Evolutionary conservation across 2,888 invertebrate species (phyloP), one percentile per base, ranked within the genome.

Genomic region (Mesoligia furuncula): DNA sequence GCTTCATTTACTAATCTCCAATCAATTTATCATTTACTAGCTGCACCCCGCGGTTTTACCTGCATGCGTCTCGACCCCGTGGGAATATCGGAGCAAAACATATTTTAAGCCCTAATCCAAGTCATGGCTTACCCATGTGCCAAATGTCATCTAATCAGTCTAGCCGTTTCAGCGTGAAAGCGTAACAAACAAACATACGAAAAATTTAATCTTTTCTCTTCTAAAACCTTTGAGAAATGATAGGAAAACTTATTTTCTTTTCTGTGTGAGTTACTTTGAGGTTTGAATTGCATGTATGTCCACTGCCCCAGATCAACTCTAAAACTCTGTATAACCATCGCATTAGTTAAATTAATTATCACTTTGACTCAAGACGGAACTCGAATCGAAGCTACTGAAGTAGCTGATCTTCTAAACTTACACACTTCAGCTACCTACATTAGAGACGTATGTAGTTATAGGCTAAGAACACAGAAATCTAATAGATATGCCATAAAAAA

Each of bases 261-360:
- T 54, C 11, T 42, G 1, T 42, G 31, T 24, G 17, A 24, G 17
- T 20, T 36, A 51, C 39, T 31, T 42, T 13, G 45, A n/a, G 17
- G n/a, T 31, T 45, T n/a, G 24, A 2, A 31, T 31, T 45, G 17
- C 11, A 27, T 66, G 13, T 45, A 45, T 27, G 42, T 11, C 17
- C 9, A 39, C 27, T 66, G 7, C 13, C 27, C 54, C 61, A 61
- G 11, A 45, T 61, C 20, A 48, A 13, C 17, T 57, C 51, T 57
- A 24, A 36, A 61, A 36, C 11, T 68, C 20, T 27, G 20, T 69
- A 61, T 17, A 57, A 31, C 17, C 62, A 42, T 20, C 20, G 9
- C 17, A 62, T 54, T n/a, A 54, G 15, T 48, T 68, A 62, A 61
- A 81, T 81, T 66, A 73, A 81, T 54, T 81, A 67, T 7, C 45